Conservation (phyloP, 2,797 vertebrate species). For the Rhabdomys pumilio region DNA sequence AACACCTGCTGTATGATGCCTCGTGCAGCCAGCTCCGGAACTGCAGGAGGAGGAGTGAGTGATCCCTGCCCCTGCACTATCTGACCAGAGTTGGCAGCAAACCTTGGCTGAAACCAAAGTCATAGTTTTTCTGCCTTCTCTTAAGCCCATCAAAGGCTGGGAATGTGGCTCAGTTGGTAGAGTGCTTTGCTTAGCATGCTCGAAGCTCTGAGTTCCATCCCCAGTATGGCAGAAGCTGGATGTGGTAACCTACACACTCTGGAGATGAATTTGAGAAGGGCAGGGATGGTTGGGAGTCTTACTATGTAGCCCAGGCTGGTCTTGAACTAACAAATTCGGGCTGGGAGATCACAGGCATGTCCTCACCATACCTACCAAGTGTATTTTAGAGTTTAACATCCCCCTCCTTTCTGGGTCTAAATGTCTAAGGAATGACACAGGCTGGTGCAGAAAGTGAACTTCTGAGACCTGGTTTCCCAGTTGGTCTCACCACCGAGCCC, state of each 20-base stretch:
- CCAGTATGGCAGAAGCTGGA: not conserved
- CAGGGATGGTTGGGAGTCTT: not conserved
- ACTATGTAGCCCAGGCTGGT: not conserved
- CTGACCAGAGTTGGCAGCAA: not conserved
- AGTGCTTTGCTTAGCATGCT: not conserved
- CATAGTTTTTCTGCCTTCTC: not conserved
- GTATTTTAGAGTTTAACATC: not conserved
- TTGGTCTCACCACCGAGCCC: rapidly evolving
- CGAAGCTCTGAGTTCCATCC: not conserved
- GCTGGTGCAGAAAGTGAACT: not conserved
- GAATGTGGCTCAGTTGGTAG: not conserved
- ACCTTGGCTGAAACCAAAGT: not conserved
- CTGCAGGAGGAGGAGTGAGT: conserved; percentile 86
- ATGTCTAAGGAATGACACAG: conserved; percentile 6
- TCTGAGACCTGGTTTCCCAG: not conserved
- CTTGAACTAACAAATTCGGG: not conserved
- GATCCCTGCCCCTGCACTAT: not conserved
- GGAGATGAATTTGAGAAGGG: not conserved
- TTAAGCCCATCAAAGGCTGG: not conserved
- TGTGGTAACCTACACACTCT: not conserved
- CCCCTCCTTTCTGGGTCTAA: not conserved
- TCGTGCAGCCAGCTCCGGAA: conserved; percentile 95
- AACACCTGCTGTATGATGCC: conserved; percentile 98
- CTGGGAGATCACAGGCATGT: not conserved
- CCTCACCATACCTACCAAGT: not conserved